These are phyloP conservation scores for Anableps anableps DNA, from an alignment of 2,797 vertebrate species.

Conservation along the genomic window DNA sequence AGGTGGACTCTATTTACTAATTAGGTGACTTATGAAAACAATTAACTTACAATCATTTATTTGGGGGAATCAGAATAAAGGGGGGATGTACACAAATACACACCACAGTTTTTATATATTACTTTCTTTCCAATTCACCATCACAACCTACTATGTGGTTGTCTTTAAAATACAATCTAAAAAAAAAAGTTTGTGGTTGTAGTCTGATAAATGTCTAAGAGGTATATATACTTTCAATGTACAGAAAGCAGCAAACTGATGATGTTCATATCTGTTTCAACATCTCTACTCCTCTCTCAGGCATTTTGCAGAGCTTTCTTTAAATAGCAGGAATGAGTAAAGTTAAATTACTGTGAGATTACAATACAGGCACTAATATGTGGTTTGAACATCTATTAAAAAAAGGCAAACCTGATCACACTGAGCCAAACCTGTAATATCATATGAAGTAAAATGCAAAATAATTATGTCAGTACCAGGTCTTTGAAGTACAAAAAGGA, in stretches of 20 bases:
- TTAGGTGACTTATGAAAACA: background rate
- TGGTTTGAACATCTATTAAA: background rate
- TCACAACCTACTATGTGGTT: background rate
- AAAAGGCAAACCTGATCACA: slow-evolving; percentile 20
- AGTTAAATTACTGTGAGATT: slow-evolving; percentile 1
- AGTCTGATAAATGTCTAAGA: background rate
- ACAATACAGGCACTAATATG: background rate
- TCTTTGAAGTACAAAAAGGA: slow-evolving; percentile 15
- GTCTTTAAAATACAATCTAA: background rate
- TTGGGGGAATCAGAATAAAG: background rate
- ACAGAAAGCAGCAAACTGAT: background rate
- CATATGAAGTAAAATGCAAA: slow-evolving; percentile 10
- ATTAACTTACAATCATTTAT: background rate
- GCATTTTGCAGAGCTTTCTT: slow-evolving; percentile 4
- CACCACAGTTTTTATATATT: background rate
- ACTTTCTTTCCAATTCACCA: background rate
- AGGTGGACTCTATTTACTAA: background rate
- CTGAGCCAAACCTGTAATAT: slow-evolving; percentile 21
- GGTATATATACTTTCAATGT: background rate
- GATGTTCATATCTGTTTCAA: slow-evolving; percentile 1
- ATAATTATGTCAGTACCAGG: slow-evolving; percentile 12
- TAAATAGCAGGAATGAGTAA: background rate
- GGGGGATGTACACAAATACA: no score
- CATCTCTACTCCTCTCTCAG: slow-evolving; percentile 4
- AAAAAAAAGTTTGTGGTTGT: background rate